Evolutionary conservation across 2,888 invertebrate species (phyloP).

Genomic region (Synanthedon tipuliformis): DNA sequence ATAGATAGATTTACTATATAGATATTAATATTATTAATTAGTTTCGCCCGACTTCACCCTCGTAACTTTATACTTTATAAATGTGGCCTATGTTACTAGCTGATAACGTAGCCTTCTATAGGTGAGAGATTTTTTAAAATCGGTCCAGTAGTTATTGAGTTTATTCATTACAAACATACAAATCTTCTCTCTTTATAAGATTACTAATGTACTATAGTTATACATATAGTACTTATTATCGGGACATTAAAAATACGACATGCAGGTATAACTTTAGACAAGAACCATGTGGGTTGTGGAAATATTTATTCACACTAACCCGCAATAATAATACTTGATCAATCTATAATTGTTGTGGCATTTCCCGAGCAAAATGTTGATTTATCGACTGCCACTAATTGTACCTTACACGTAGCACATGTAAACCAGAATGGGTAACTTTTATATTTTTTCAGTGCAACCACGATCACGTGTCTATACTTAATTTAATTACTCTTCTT

Average conservation of each 20-base stretch:
- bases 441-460: conserved; percentile 7
- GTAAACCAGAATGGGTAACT: conserved; percentile 2
- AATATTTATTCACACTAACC: conserved; percentile 1
- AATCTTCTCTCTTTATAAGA: no score
- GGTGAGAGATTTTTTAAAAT: no score
- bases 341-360: conserved; percentile 34
- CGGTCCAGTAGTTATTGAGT: no score
- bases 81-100: no score
- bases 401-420: conserved; percentile 9
- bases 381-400: conserved; percentile 28
- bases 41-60: no score
- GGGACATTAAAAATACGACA: neutral
- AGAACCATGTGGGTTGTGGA: conserved; percentile 1
- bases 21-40: no score
- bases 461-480: conserved; percentile 12
- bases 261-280: conserved; percentile 5
- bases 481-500: conserved; percentile 9
- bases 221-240: no score
- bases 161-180: no score
- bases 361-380: conserved; percentile 29
- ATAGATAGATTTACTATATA: no score
- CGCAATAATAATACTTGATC: conserved; percentile 18
- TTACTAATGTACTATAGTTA: no score
- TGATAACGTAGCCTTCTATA: no score
- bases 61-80: no score